These are phyloP conservation scores for Notolabrus celidotus DNA, from an alignment of 2,797 vertebrate species.

Conservation along the genomic window DNA sequence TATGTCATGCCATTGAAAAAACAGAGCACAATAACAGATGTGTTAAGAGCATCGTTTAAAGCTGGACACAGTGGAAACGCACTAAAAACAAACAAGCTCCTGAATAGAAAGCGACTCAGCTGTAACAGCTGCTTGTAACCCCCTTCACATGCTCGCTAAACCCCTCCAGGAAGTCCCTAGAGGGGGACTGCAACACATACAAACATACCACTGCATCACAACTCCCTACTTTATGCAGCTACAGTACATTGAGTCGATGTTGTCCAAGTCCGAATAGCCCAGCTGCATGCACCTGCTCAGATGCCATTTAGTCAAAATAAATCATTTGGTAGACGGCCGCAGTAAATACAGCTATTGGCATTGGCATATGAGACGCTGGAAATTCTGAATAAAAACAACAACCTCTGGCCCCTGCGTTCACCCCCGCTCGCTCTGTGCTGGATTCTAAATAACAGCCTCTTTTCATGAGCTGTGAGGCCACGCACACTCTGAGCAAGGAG, in stretches of 20 bases:
- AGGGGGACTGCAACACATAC: slow-evolving; percentile 1
- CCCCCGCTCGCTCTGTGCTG: slow-evolving; percentile 1
- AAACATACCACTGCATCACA: slow-evolving; percentile 10
- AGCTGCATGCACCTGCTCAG: slow-evolving; percentile 64
- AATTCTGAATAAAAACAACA: slow-evolving; percentile 67
- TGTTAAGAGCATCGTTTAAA: background rate
- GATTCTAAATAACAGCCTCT: slow-evolving; percentile 49
- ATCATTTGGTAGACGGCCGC: slow-evolving; percentile 40
- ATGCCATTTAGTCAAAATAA: slow-evolving; percentile 42
- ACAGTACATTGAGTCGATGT: slow-evolving; percentile 12
- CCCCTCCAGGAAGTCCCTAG: slow-evolving; percentile 25
- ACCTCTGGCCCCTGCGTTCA: slow-evolving; percentile 26
- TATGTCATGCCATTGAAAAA: too few species aligned
- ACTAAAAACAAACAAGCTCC: slow-evolving; percentile 57
- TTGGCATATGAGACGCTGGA: slow-evolving; percentile 48
- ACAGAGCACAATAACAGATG: too few species aligned
- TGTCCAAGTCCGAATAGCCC: slow-evolving; percentile 16
- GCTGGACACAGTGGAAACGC: slow-evolving; percentile 44
- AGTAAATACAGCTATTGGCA: slow-evolving; percentile 57
- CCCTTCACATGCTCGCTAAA: slow-evolving; percentile 1
- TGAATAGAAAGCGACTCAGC: slow-evolving; percentile 40
- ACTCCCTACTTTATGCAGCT: slow-evolving; percentile 6
- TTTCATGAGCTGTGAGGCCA: slow-evolving; percentile 26
- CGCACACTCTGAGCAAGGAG: slow-evolving; percentile 9
- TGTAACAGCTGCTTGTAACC: slow-evolving; percentile 35